Conservation (phyloP, 2,888 invertebrate species). For the Rhorus exstirpatorius region DNA sequence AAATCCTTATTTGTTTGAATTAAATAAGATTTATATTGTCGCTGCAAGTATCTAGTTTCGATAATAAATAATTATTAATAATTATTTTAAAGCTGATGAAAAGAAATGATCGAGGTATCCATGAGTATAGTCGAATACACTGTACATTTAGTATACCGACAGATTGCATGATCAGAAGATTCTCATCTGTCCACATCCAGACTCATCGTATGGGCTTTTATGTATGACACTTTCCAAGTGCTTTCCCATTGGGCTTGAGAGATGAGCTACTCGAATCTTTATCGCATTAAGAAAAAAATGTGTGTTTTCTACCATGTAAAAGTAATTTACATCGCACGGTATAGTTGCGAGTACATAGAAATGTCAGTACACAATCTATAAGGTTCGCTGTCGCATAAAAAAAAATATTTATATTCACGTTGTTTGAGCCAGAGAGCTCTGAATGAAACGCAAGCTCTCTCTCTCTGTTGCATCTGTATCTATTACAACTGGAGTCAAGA, state of each 20-base stretch:
- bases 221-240: background rate
- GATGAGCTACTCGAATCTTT: background rate
- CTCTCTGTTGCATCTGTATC: slow-evolving; percentile 27
- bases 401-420: background rate
- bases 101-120: too few relatives aligned
- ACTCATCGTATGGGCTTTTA: too few relatives aligned
- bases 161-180: too few relatives aligned
- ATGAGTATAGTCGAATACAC: too few relatives aligned
- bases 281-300: background rate
- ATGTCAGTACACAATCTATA: background rate
- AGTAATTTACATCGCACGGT: background rate
- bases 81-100: too few relatives aligned
- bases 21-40: too few relatives aligned
- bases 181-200: too few relatives aligned
- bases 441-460: background rate
- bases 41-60: too few relatives aligned
- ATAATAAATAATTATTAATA: too few relatives aligned
- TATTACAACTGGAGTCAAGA: slow-evolving; percentile 17
- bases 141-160: too few relatives aligned
- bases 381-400: background rate
- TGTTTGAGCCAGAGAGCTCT: slow-evolving; percentile 7
- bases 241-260: background rate
- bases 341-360: background rate
- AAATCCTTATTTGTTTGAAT: too few relatives aligned
- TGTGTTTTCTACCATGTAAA: background rate